A percentile compares a stretch with the other conserved stretches of the same genome.
phyloP scores from a whole-genome alignment of 35 echinoderm and acorn worm species.

The Ophiothrix spiculata region DNA sequence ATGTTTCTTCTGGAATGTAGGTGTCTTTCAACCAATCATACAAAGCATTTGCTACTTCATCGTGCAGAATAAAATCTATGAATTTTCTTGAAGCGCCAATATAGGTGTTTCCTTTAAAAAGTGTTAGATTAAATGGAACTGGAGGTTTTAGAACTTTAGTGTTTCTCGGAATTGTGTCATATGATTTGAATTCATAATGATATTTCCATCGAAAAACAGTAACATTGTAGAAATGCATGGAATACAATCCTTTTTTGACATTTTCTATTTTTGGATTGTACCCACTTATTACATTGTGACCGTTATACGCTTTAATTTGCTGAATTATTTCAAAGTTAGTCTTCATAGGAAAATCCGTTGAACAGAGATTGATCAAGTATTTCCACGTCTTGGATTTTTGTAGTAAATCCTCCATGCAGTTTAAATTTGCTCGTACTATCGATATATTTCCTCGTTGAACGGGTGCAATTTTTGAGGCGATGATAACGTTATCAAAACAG shows the following conservation, averaged over 20 bases:
- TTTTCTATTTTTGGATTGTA: background rate
- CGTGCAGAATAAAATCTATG: conserved; percentile 40
- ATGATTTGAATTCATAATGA: background rate
- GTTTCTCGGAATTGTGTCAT: conserved; percentile 8
- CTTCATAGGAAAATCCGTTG: conserved; percentile 79
- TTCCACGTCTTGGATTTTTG: conserved; percentile 26
- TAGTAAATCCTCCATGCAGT: conserved; percentile 68
- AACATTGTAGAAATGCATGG: too few relatives aligned
- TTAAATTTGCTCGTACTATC: conserved; percentile 52
- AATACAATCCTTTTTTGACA: background rate
- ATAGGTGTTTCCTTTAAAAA: conserved; percentile 64
- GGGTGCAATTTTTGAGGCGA: conserved; percentile 48
- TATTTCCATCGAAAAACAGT: too few relatives aligned
- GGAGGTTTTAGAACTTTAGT: conserved; percentile 47
- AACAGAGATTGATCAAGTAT: conserved; percentile 67
- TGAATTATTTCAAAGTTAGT: conserved; percentile 79
- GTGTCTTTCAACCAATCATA: conserved; percentile 42
- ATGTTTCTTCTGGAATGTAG: conserved; percentile 55
- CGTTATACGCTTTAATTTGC: conserved; percentile 48
- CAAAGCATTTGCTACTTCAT: conserved; percentile 27
- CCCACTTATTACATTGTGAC: conserved; percentile 40
- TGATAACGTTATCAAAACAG: conserved; percentile 76
- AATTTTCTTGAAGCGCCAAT: conserved; percentile 37
- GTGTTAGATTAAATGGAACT: conserved; percentile 46
- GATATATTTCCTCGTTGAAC: conserved; percentile 38